These are phyloP conservation scores for Eueremaeus valkanovi DNA, from an alignment of 2,888 invertebrate species.

Conservation along the genomic window DNA sequence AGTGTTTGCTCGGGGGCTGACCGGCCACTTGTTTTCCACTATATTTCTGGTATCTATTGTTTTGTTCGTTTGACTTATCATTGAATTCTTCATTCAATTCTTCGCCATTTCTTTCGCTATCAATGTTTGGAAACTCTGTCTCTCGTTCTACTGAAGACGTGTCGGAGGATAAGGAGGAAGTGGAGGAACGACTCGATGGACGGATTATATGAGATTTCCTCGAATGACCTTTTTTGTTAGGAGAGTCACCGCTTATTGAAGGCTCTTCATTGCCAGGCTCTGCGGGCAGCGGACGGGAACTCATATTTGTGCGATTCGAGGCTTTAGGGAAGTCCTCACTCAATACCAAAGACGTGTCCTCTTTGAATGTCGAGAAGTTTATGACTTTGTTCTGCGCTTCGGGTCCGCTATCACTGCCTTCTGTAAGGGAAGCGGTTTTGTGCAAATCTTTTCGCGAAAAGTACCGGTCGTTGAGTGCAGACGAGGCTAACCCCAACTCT, in stretches of 20 bases:
- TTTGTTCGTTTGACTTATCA: conserved; percentile 38
- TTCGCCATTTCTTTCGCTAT: conserved; percentile 43
- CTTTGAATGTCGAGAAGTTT: conserved; percentile 22
- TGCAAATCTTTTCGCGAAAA: conserved; percentile 59
- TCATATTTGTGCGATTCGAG: conserved; percentile 10
- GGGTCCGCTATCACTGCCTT: conserved; percentile 44
- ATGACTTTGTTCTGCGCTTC: conserved; percentile 23
- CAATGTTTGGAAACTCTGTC: conserved; percentile 41
- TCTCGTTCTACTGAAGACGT: conserved; percentile 33
- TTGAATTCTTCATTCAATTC: conserved; percentile 41
- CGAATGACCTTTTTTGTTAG: conserved; percentile 14
- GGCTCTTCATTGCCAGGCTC: not conserved
- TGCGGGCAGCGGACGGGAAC: conserved; percentile 36
- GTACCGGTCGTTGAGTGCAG: conserved; percentile 81
- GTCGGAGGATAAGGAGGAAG: conserved; percentile 44
- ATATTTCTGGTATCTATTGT: conserved; percentile 48
- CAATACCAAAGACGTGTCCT: not conserved
- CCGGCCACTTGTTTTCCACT: conserved; percentile 54
- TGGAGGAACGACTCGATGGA: conserved; percentile 39
- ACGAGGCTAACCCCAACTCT: conserved; percentile 52
- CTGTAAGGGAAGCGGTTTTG: conserved; percentile 45
- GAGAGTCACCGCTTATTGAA: not conserved
- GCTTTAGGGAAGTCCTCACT: not conserved
- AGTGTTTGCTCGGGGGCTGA: conserved; percentile 72
- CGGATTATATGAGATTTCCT: conserved; percentile 30